These are phyloP conservation scores for Microcebus ravelobensis DNA, from an alignment of 2,113 vertebrate species.

Conservation along the genomic window DNA sequence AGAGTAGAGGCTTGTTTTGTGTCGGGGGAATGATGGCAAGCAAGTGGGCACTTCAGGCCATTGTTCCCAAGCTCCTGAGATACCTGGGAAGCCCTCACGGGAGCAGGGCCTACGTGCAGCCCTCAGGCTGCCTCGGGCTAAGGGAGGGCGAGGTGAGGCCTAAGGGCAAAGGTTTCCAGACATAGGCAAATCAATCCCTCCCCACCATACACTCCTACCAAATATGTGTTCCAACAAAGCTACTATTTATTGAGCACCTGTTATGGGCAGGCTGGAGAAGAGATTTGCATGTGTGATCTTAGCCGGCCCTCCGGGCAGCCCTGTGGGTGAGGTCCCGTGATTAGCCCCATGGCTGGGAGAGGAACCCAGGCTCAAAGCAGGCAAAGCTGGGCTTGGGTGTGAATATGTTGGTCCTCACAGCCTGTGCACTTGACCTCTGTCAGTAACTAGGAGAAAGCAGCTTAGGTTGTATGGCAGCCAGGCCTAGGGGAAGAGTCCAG, in stretches of 20 bases:
- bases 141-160: background rate
- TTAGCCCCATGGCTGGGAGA: background rate
- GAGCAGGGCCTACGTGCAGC: background rate
- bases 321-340: fast-evolving
- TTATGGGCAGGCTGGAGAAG: background rate
- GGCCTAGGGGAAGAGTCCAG: background rate
- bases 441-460: background rate
- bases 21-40: background rate
- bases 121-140: background rate
- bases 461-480: background rate
- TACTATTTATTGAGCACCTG: background rate
- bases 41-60: background rate
- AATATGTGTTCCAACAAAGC: background rate
- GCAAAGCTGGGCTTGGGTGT: background rate
- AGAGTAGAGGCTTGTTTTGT: background rate
- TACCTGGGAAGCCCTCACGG: background rate
- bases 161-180: background rate
- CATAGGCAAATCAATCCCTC: background rate
- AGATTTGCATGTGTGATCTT: background rate
- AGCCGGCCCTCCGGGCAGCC: background rate
- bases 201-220: background rate
- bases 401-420: background rate
- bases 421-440: background rate
- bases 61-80: background rate
- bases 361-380: background rate